Evolutionary conservation across 2,113 vertebrate genomes (phyloP), one percentile per base, ranked within the genome.

Genomic region (Syngnathus floridae): DNA sequence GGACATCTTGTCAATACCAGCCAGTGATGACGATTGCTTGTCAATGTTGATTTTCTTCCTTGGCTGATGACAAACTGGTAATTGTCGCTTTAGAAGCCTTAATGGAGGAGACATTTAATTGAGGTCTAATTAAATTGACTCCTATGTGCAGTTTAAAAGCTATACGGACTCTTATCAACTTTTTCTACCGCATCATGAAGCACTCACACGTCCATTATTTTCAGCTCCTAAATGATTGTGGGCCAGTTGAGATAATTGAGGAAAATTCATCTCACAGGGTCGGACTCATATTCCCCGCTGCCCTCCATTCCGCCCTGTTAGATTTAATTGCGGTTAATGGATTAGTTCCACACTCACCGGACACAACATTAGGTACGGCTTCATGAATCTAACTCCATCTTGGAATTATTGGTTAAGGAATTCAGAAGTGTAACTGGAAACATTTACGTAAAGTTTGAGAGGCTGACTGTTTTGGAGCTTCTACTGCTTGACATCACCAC

Each of bases 1-100:
- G 55, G 56, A 65, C 72, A 70, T 21, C n/a, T 51, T 54, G 62
- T 76, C 63, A 64, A 61, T 69, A 73, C 49, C 48, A n/a, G 40
- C 54, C 66, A 56, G 69, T 63, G 56, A 67, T 55, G 17, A 21
- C 35, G 31, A 58, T 21, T 4, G 48, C 48, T 51, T 51, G 19
- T 51, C 48, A 51, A 21, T 51, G 17, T 2, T 21, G 48, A 51
- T 51, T 51, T 51, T 51, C 7, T 4, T 19, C n/a, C 48, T 21
- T 51, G 3, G 3, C 17, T 48, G 49, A 52, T n/a, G 19, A n/a
- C 49, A 2, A 8, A 52, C 2, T 22, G 51, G 51, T 26, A 54
- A 54, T 2, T 22, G 51, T 54, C 21, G 26, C 9, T 7, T 13
- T 46, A 17, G 2, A 46, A 46, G 16, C 45, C 45, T 46, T 46